Evolutionary conservation across 2,113 vertebrate genomes (phyloP).

Genomic region (Scopus umbretta): DNA sequence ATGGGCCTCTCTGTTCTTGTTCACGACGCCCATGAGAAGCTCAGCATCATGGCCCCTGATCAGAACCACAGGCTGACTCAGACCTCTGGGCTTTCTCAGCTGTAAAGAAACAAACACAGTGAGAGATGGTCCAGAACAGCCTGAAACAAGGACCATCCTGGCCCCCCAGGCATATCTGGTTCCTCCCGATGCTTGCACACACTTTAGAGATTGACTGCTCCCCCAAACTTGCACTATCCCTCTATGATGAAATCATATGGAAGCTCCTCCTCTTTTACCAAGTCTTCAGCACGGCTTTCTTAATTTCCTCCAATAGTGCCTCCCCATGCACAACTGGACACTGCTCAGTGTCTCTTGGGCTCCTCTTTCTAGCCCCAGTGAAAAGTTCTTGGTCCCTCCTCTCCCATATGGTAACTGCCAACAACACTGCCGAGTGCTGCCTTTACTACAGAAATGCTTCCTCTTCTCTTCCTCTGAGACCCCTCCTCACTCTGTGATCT

Average conservation of each 20-base stretch:
- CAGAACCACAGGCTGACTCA: constrained; percentile 88
- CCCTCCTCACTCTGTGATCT: not conserved
- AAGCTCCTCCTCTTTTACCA: not conserved
- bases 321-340: not conserved
- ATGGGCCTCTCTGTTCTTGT: constrained; percentile 92
- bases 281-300: not conserved
- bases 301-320: not conserved
- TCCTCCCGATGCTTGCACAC: not conserved
- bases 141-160: rapidly evolving
- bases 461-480: not conserved
- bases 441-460: not conserved
- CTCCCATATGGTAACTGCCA: not conserved
- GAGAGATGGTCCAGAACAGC: not conserved
- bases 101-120: constrained; percentile 44
- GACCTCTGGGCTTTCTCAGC: constrained; percentile 80
- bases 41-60: constrained; percentile 84
- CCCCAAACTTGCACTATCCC: not conserved
- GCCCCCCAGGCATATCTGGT: rapidly evolving
- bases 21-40: constrained; percentile 91
- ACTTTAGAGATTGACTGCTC: not conserved
- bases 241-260: not conserved
- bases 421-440: not conserved
- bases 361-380: not conserved
- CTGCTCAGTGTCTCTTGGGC: not conserved
- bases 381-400: not conserved